These are phyloP conservation scores for Cichlasoma orientale DNA, from an alignment of 2,797 vertebrate genomes.

Conservation along the genomic window DNA sequence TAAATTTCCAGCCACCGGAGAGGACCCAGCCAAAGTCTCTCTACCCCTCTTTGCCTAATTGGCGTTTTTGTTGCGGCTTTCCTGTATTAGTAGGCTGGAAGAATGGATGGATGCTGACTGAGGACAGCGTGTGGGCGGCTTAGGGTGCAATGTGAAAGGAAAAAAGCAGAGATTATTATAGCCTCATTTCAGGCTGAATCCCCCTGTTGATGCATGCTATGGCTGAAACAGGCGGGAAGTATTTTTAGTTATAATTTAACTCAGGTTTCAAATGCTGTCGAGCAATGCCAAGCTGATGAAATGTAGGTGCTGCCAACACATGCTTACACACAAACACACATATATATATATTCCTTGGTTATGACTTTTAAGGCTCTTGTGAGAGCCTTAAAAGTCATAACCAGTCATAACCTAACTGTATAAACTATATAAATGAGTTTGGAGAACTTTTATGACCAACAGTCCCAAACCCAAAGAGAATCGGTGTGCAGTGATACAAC, in stretches of 20 bases:
- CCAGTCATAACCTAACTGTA: neutral
- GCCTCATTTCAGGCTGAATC: slow-evolving; percentile 21
- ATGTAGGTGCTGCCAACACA: slow-evolving; percentile 13
- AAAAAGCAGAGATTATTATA: slow-evolving; percentile 36
- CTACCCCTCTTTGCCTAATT: slow-evolving; percentile 40
- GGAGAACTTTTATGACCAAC: neutral
- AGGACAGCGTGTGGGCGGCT: slow-evolving; percentile 20
- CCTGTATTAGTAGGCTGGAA: neutral
- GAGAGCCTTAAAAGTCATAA: neutral
- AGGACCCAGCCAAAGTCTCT: slow-evolving; percentile 8
- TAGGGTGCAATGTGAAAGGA: slow-evolving; percentile 25
- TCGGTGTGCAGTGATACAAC: neutral
- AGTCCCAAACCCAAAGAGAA: neutral
- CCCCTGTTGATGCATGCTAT: slow-evolving; percentile 1
- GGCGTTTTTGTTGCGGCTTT: slow-evolving; percentile 32
- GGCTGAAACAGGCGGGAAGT: slow-evolving; percentile 18
- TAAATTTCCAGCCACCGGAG: slow-evolving; percentile 37
- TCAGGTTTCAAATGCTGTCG: slow-evolving; percentile 2
- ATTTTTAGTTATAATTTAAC: slow-evolving; percentile 52
- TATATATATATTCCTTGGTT: neutral
- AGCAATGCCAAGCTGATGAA: neutral
- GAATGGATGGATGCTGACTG: slow-evolving; percentile 14
- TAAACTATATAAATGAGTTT: neutral
- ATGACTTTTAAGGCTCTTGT: accelerated
- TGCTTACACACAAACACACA: neutral